These are phyloP conservation scores for Lutraria lutraria DNA, from an alignment of 2,888 invertebrate species.

Conservation along the genomic window DNA sequence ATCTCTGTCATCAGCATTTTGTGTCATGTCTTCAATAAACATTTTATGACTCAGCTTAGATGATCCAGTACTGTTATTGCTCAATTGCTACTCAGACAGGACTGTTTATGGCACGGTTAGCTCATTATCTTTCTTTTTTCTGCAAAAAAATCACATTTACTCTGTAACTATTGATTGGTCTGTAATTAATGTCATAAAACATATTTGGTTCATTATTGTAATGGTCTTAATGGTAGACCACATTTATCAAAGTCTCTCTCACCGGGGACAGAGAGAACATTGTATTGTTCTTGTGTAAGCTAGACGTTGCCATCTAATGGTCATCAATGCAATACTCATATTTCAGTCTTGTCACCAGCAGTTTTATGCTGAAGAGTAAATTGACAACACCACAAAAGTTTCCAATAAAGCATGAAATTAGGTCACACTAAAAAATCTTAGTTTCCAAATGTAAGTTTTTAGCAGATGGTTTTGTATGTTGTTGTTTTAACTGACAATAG, in stretches of 20 bases:
- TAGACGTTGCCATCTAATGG: not conserved
- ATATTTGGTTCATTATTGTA: slow-evolving; percentile 41
- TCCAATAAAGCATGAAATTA: no score
- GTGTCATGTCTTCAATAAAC: not conserved
- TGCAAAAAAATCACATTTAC: slow-evolving; percentile 18
- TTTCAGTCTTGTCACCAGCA: not conserved
- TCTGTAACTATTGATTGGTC: slow-evolving; percentile 15
- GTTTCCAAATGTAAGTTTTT: no score
- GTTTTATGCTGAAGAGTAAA: not conserved
- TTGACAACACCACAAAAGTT: not conserved
- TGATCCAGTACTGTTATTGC: not conserved
- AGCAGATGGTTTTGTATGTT: no score
- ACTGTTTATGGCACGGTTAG: not conserved
- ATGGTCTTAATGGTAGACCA: slow-evolving; percentile 17
- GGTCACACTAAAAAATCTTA: no score
- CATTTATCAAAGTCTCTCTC: slow-evolving; percentile 20
- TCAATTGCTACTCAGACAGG: slow-evolving; percentile 1
- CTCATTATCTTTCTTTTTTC: slow-evolving; percentile 1
- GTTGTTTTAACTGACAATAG: no score
- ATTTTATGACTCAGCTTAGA: not conserved
- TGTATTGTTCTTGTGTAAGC: not conserved
- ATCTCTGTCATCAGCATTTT: not conserved
- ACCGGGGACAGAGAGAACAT: not conserved
- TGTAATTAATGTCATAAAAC: slow-evolving; percentile 35
- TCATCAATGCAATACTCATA: slow-evolving; percentile 10